Evolutionary conservation across 2,113 vertebrate genomes (phyloP), one percentile per base, ranked within the genome.

Genomic region (Podocnemis expansa): DNA sequence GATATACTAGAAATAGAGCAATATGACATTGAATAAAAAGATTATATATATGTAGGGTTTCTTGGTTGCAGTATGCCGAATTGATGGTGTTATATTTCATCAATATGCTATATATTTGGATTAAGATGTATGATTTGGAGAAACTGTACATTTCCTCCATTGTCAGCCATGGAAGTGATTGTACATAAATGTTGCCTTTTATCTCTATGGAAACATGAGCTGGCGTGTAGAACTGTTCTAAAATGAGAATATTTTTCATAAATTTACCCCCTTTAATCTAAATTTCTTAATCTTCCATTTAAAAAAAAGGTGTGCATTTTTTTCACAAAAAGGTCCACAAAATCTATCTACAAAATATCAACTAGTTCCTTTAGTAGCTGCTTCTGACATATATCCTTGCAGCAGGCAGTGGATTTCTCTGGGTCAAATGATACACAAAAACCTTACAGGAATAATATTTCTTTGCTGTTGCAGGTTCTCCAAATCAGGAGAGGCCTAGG

Each of bases 181-280:
- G 27, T 85, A 95, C n/a, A 56, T 31, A 41, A 9, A 3, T 38
- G 78, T 87, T 78, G 92, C 84, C 82, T 84, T 92, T 93, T 43
- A 80, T 82, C 96, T 31, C 73, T 90, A n/a, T 95, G 86, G 24
- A 91, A 95, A 91, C 75, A 60, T 85, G 56, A 94, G 88, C 73
- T 91, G 79, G 79, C 12, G 3, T 81, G 78, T 83, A 34, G 43
- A 90, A 88, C 90, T 89, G 84, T 70, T 82, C 88, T 79, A 4
- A 88, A 82, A 81, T 63, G 73, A 89, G 73, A 76, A 29, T 11
- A 24, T 75, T 41, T 43, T 76, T 29, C 24, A 43, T 16, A 76
- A 76, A 75, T 45, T 24, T 76, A 43, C 25, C 24, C 12, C 22
- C 7, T 45, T 43, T 76, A 43, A 76, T 45, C 73, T 45, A 38